Percentiles rank a stretch among this genome's conserved stretches.
phyloP scores from a whole-genome alignment of 2,888 invertebrate genomes.

The Catocala fraxini region DNA sequence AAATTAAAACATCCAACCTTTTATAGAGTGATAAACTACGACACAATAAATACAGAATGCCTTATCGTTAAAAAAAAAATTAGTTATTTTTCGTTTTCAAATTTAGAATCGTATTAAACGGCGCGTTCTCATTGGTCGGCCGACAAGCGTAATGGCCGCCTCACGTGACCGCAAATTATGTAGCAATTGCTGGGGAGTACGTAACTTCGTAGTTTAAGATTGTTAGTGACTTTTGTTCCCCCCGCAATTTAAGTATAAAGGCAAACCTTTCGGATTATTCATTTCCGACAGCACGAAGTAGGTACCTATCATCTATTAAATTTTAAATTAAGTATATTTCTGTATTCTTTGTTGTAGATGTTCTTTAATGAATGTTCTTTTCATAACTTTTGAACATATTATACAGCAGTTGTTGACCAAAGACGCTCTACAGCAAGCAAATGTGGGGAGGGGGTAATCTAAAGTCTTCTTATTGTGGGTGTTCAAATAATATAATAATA shows the following conservation, averaged over 20 bases:
- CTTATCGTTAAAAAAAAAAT: constrained; percentile 10
- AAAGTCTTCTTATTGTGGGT: no score
- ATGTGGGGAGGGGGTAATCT: no score
- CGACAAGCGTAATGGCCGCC: constrained; percentile 76
- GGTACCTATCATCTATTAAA: constrained; percentile 7
- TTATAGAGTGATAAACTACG: constrained; percentile 3
- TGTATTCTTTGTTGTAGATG: not conserved
- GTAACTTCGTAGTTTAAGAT: constrained; percentile 65
- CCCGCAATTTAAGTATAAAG: constrained; percentile 50
- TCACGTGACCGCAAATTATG: constrained; percentile 86
- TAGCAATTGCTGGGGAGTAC: constrained; percentile 72
- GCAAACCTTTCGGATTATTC: constrained; percentile 41
- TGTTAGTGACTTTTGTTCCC: constrained; percentile 54
- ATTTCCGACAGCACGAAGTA: constrained; percentile 45
- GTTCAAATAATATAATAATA: no score
- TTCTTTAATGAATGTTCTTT: not conserved
- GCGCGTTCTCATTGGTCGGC: constrained; percentile 77
- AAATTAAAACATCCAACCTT: constrained; percentile 10
- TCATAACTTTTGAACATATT: no score
- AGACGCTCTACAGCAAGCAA: no score
- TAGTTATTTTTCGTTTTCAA: constrained; percentile 66
- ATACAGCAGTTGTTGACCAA: no score
- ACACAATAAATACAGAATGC: constrained; percentile 12
- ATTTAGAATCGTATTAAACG: constrained; percentile 80
- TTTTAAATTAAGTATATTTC: constrained; percentile 16